Percentiles rank a stretch among this genome's conserved stretches.
phyloP scores from a whole-genome alignment of 2,888 invertebrate species.

The Amblyteles armatorius region DNA sequence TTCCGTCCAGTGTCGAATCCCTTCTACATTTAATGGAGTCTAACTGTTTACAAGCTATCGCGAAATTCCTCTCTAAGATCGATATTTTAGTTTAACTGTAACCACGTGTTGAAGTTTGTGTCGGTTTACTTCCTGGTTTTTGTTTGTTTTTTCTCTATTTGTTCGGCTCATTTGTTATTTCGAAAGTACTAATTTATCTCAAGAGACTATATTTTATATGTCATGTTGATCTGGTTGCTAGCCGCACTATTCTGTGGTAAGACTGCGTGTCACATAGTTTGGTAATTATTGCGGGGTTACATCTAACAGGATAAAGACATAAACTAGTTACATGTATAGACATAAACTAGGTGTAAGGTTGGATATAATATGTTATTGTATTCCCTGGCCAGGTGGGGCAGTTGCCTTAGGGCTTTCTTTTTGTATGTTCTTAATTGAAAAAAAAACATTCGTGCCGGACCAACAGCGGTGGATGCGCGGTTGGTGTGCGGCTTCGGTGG shows the following conservation, averaged over 20 bases:
- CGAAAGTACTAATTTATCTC: no score
- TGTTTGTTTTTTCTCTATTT: no score
- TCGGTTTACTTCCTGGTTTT: no score
- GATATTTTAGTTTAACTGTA: not conserved
- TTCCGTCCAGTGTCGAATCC: not conserved
- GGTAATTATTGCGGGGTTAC: not conserved
- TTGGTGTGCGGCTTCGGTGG: no score
- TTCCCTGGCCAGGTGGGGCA: not conserved
- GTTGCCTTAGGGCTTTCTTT: not conserved
- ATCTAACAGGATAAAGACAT: not conserved
- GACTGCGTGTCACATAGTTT: no score
- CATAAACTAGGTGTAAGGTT: no score
- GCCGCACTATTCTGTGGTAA: not conserved
- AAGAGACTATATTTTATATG: no score
- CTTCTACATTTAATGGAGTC: not conserved
- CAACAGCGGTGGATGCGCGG: no score
- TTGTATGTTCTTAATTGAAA: not conserved
- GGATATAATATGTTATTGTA: not conserved
- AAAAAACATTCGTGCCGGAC: no score
- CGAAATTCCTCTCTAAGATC: not conserved
- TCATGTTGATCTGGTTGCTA: not conserved
- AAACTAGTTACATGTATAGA: no score
- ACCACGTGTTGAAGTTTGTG: no score
- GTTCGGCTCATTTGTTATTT: no score
- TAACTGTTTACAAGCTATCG: not conserved